Conservation (phyloP, 2,888 invertebrate genomes). For the Myathropa florea region DNA sequence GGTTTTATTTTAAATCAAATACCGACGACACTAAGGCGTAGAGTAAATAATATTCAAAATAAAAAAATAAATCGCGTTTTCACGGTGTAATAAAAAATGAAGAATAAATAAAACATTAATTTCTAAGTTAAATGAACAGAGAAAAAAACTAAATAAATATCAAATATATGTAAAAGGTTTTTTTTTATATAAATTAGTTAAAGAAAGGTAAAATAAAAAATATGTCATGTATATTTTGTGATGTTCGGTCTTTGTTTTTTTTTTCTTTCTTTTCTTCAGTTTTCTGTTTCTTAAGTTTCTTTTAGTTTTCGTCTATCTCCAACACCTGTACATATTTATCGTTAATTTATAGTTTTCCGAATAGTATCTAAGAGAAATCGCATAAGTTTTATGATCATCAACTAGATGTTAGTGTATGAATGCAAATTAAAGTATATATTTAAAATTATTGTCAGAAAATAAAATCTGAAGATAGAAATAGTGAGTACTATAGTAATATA, state of each 20-base stretch:
- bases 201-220: slow-evolving; percentile 7
- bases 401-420: slow-evolving; percentile 59
- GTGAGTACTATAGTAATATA: slow-evolving; percentile 54
- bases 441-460: slow-evolving; percentile 57
- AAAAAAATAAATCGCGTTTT: slow-evolving; percentile 16
- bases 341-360: slow-evolving; percentile 36
- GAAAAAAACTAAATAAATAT: slow-evolving; percentile 37
- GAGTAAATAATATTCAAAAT: slow-evolving; percentile 7
- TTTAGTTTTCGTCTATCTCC: slow-evolving; percentile 11
- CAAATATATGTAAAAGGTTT: slow-evolving; percentile 43
- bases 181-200: slow-evolving; percentile 29
- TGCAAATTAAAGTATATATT: slow-evolving; percentile 28
- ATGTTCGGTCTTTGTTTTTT: slow-evolving; percentile 41
- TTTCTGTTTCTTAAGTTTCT: neutral
- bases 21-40: neutral
- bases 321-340: slow-evolving; percentile 55
- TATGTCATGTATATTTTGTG: slow-evolving; percentile 51
- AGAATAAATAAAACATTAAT: neutral
- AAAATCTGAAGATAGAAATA: slow-evolving; percentile 46
- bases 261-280: neutral
- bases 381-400: slow-evolving; percentile 44
- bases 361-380: slow-evolving; percentile 42
- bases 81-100: slow-evolving; percentile 40
- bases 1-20: slow-evolving; percentile 34
- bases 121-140: slow-evolving; percentile 14